Conservation (phyloP, 1,140 invertebrate genomes). For the Maniola jurtina region DNA sequence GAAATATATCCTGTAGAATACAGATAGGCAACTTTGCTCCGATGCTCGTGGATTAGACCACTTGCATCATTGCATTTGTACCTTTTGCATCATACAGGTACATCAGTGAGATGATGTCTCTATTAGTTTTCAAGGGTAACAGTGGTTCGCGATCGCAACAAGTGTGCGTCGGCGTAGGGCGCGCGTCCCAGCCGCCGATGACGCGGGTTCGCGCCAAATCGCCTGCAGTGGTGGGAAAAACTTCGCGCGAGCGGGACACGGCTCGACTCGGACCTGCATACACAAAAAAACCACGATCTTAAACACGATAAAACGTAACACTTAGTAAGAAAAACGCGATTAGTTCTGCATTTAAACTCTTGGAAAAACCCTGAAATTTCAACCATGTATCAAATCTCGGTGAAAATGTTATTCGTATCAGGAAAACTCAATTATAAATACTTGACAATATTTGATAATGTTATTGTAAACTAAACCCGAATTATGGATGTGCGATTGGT, state of each 20-base stretch:
- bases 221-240: conserved; percentile 64
- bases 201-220: conserved; percentile 61
- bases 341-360: not conserved
- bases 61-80: no score
- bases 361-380: not conserved
- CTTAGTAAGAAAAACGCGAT: not conserved
- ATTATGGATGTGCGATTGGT: conserved; percentile 20
- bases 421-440: not conserved
- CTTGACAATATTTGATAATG: not conserved
- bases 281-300: conserved; percentile 23
- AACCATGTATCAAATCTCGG: not conserved
- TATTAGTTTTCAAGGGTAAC: conserved; percentile 59
- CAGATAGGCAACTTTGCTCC: no score
- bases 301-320: conserved; percentile 16
- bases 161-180: conserved; percentile 62
- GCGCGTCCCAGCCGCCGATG: conserved; percentile 45
- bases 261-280: conserved; percentile 32
- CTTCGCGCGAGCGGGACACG: conserved; percentile 62
- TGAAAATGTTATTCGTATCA: not conserved
- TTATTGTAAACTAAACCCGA: conserved; percentile 9
- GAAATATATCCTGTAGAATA: no score
- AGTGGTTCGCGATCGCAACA: conserved; percentile 54
- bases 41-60: no score
- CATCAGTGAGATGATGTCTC: conserved; percentile 25
- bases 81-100: not conserved